A percentile compares a stretch with the other conserved stretches of the same genome.
Evolutionary conservation across 2,888 invertebrate genomes (phyloP).

Genomic region (Smittia aterrima): DNA sequence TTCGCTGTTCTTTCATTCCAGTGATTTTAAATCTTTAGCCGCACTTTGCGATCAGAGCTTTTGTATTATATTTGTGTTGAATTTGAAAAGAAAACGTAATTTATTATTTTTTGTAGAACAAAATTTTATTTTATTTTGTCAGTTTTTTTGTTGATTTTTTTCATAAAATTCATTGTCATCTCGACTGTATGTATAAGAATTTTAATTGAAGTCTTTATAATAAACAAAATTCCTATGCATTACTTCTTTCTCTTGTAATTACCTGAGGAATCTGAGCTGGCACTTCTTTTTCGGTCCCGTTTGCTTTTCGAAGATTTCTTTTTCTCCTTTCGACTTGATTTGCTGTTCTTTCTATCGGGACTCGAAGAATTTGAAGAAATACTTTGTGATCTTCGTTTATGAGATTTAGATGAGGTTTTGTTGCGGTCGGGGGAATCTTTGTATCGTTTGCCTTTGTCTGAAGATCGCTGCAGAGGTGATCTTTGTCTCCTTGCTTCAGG

Average conservation of each 20-base stretch:
- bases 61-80: too few relatives aligned
- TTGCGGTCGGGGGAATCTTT: slow-evolving; percentile 22
- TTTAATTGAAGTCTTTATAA: slow-evolving; percentile 11
- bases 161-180: background rate
- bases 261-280: slow-evolving; percentile 16
- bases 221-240: background rate
- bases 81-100: too few relatives aligned
- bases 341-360: slow-evolving; percentile 25
- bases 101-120: too few relatives aligned
- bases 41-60: too few relatives aligned
- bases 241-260: slow-evolving; percentile 26
- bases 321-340: slow-evolving; percentile 28
- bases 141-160: background rate
- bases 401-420: slow-evolving; percentile 18
- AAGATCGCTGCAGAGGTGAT: slow-evolving; percentile 8
- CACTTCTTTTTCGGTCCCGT: slow-evolving; percentile 41
- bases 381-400: slow-evolving; percentile 18
- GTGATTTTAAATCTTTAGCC: background rate
- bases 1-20: slow-evolving; percentile 6
- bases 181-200: background rate
- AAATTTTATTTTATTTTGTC: background rate
- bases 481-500: slow-evolving; percentile 38
- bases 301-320: slow-evolving; percentile 41
- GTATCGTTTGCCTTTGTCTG: slow-evolving; percentile 27
- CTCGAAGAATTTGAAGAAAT: background rate